Percentiles rank a stretch among this genome's conserved stretches.
Conservation (phyloP, 2,888 invertebrate genomes). For the Heliothis peltigera region DNA sequence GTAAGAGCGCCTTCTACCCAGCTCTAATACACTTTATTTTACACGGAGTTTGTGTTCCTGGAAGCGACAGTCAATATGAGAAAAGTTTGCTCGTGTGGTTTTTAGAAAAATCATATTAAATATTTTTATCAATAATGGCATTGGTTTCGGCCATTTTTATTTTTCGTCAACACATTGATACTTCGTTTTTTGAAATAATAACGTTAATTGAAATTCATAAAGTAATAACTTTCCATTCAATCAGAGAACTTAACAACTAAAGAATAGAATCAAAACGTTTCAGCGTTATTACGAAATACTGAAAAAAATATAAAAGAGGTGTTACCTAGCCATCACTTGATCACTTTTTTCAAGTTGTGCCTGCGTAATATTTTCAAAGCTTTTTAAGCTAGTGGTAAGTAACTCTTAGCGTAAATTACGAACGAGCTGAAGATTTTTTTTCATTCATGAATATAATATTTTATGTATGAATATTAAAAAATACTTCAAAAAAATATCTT, state of each 20-base stretch:
- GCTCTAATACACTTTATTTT: slow-evolving; percentile 71
- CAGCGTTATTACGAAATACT: slow-evolving; percentile 21
- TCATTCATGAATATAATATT: no score
- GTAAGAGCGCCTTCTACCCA: slow-evolving; percentile 69
- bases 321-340: slow-evolving; percentile 22
- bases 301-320: slow-evolving; percentile 32
- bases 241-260: slow-evolving; percentile 4
- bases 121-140: no score
- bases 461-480: no score
- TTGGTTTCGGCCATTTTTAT: no score
- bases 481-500: no score
- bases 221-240: no score
- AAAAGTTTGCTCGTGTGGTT: not conserved
- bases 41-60: slow-evolving; percentile 38
- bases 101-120: no score
- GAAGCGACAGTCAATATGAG: slow-evolving; percentile 30
- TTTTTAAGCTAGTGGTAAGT: not conserved
- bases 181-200: no score
- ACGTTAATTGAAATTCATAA: no score
- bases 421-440: no score
- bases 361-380: not conserved
- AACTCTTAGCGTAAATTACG: no score
- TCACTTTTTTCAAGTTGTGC: not conserved
- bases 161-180: not conserved
- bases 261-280: not conserved